phyloP scores from a whole-genome alignment of 2,888 invertebrate genomes.

The Melinaea menophilus region DNA sequence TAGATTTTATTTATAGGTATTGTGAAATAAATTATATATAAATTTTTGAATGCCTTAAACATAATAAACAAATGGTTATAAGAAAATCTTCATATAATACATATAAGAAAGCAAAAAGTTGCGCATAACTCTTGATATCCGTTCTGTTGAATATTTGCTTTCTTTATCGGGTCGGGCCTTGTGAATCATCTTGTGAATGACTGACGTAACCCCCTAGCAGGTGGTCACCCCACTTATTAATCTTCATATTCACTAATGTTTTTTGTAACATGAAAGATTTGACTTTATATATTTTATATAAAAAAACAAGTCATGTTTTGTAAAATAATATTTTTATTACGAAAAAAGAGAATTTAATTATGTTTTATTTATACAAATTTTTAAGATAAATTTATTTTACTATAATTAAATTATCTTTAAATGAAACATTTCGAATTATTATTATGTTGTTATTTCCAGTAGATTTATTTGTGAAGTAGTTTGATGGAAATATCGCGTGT shows the following conservation, averaged over 20 bases:
- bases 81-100: background rate
- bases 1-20: too few relatives aligned
- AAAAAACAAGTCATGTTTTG: too few relatives aligned
- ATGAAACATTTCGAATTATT: slow-evolving; percentile 6
- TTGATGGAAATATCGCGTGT: slow-evolving; percentile 37
- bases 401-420: background rate
- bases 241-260: slow-evolving; percentile 10
- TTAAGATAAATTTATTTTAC: too few relatives aligned
- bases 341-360: too few relatives aligned
- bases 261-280: too few relatives aligned
- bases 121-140: slow-evolving; percentile 13
- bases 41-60: too few relatives aligned
- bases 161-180: slow-evolving; percentile 24
- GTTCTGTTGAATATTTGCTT: slow-evolving; percentile 18
- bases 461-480: slow-evolving; percentile 15
- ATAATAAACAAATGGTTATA: too few relatives aligned
- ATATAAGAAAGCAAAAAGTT: slow-evolving; percentile 1
- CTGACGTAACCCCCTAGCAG: slow-evolving; percentile 19
- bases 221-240: slow-evolving; percentile 22
- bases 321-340: too few relatives aligned
- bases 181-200: slow-evolving; percentile 26
- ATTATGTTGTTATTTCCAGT: slow-evolving; percentile 13
- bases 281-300: too few relatives aligned
- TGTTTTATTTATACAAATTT: too few relatives aligned
- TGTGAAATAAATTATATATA: too few relatives aligned